phyloP scores from a whole-genome alignment of 2,797 vertebrate genomes.

The Pterois miles region DNA sequence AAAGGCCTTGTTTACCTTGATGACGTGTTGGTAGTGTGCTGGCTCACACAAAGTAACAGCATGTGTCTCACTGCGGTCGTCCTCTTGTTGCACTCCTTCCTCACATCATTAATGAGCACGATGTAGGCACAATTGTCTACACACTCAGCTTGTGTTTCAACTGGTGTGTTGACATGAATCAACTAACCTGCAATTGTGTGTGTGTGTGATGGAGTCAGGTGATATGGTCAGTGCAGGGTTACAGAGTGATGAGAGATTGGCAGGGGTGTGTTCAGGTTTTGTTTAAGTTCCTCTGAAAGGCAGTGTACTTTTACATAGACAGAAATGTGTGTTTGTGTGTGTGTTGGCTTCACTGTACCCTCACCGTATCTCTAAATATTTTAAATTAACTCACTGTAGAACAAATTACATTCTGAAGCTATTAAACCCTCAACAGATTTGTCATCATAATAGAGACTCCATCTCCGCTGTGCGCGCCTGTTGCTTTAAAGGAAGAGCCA shows the following conservation, averaged over 20 bases:
- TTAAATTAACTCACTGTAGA: background rate
- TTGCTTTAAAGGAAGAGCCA: conserved; percentile 1
- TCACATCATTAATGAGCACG: background rate
- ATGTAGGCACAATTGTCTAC: background rate
- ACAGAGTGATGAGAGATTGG: conserved; percentile 25
- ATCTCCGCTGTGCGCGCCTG: background rate
- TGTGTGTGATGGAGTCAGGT: conserved; percentile 8
- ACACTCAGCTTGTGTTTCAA: conserved; percentile 17
- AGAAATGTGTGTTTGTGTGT: background rate
- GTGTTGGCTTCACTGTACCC: background rate
- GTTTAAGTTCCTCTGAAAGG: conserved; percentile 7
- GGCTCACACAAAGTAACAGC: background rate
- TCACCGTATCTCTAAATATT: background rate
- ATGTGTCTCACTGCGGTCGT: background rate
- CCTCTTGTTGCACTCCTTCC: background rate
- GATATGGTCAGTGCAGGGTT: conserved; percentile 39
- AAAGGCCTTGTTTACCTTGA: background rate
- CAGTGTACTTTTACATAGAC: conserved; percentile 11
- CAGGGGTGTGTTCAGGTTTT: conserved; percentile 18
- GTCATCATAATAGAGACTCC: background rate
- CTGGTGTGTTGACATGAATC: conserved; percentile 24
- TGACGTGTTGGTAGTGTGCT: background rate
- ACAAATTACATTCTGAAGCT: background rate
- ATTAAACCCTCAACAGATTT: background rate
- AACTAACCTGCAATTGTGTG: background rate